Base-by-base conservation (phyloP, 2,888 invertebrate genomes). In the Cataglyphis livida region DNA sequence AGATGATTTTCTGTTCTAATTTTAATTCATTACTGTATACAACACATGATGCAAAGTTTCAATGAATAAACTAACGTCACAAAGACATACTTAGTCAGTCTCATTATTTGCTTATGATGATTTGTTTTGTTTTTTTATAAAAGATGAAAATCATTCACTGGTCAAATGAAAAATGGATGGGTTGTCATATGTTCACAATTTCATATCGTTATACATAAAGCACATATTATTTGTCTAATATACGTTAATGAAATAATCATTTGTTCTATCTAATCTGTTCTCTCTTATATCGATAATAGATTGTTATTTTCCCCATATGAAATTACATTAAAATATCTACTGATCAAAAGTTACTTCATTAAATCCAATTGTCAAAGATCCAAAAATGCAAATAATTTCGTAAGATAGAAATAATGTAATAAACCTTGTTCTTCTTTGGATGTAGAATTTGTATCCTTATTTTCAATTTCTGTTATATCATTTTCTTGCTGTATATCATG, bases 301-400 rank as follows among this genome's bases (percentile, higher is more conserved):
- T 38, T 83, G 82, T 54, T 81, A 54, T 82, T 86, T 38, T 61
- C 62, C 73, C 32, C 64, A 41, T 51, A 62, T 32, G 64, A 73
- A 68, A 48, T 86, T 81, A 51, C n/a, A 57, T 83, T 85, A 85
- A 71, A 74, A 68, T 64, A 79, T 85, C 82, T 82, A 87, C 62
- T 66, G 64, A 54, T 38, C 25, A 65, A 84, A 81, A 86, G 54
- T 68, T 64, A 83, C 61, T 82, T n/a, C 48, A 73, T 82, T 84
- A 87, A 66, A 83, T 65, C 32, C 54, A 81, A 70, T 35, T 32
- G 54, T 70, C 41, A 68, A 59, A 71, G 66, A 81, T 73, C 44
- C 70, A 64, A 54, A 90, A 92, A 94, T 83, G 93, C 93, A 87
- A 94, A 94, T 83, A 94, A 87, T 89, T 91, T 93, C 10, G 92